These are phyloP conservation scores for Scaptomyza caliginosa DNA, from an alignment of 2,888 invertebrate genomes.

Conservation along the genomic window DNA sequence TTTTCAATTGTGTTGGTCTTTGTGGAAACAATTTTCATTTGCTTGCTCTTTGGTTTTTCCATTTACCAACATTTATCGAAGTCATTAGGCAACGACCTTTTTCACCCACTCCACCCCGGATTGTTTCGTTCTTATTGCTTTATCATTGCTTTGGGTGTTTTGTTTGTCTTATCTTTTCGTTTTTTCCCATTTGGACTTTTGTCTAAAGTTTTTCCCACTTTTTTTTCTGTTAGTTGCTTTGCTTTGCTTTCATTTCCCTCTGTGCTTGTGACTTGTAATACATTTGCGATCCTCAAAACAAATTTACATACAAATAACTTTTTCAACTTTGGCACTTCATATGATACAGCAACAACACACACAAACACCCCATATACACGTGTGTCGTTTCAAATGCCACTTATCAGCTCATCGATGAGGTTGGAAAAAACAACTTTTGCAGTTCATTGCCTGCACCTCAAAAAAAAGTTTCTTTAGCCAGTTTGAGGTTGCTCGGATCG, in stretches of 20 bases:
- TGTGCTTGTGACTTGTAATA: slow-evolving; percentile 59
- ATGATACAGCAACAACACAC: slow-evolving; percentile 17
- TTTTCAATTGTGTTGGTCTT: slow-evolving; percentile 50
- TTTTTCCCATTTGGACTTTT: slow-evolving; percentile 56
- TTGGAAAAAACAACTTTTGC: slow-evolving; percentile 55
- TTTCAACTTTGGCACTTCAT: slow-evolving; percentile 73
- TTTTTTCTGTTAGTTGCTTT: slow-evolving; percentile 17
- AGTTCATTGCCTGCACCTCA: slow-evolving; percentile 15
- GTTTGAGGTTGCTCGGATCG: slow-evolving; percentile 17
- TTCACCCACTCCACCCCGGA: not conserved
- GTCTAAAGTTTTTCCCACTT: slow-evolving; percentile 58
- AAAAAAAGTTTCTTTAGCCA: slow-evolving; percentile 48
- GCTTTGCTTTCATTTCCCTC: slow-evolving; percentile 36
- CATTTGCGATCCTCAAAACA: slow-evolving; percentile 72
- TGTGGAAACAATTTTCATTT: slow-evolving; percentile 64
- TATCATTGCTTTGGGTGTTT: slow-evolving; percentile 44
- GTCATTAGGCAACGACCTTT: slow-evolving; percentile 39
- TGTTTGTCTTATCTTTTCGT: slow-evolving; percentile 30
- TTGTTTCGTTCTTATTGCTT: slow-evolving; percentile 31
- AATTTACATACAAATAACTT: slow-evolving; percentile 80
- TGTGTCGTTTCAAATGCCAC: slow-evolving; percentile 70
- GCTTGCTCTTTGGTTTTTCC: slow-evolving; percentile 31
- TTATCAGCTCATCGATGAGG: slow-evolving; percentile 78
- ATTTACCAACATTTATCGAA: slow-evolving; percentile 44
- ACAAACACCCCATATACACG: slow-evolving; percentile 24